Base-by-base conservation (phyloP, 2,888 invertebrate genomes). In the Augiades crinisus region DNA sequence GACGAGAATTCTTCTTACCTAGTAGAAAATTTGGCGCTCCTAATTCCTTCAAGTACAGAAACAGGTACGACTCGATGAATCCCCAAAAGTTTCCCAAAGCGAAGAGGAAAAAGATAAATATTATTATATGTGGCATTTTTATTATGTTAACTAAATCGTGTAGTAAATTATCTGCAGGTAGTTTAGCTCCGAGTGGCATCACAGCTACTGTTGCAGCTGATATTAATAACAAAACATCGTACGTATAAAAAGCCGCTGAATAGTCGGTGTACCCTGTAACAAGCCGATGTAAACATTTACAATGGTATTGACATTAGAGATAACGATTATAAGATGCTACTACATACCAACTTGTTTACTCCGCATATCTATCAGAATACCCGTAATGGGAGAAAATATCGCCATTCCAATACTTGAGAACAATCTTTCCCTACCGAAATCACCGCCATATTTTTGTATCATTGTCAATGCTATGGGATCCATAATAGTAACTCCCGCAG, bases 31-130 rank as follows among this genome's bases (percentile, higher is more conserved):
- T 96, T 0, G 95, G 95, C 43, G 96, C 95, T 12, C 95, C 94
- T 57, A 96, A 88, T 77, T 96, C 96, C 78, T 94, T 94, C 58
- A 97, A 90, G 77, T 95, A 97, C 70, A 96, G 91, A 77, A 96
- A 97, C 22, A 97, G 85, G 75, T 95, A 97, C 45, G 95, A 95
- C 78, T 97, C 97, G 50, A 97, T 95, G 78, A 96, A 96, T 21
- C 97, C 97, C 94, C 95, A 96, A 74, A 96, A 93, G 68, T 95
- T 95, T 54, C 97, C 97, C 63, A 97, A 90, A 19, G 94, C 91
- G 70, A 96, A 95, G 34, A 97, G 88, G 75, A 96, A 95, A 65
- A 95, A 86, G 68, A 97, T 94, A 69, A 97, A 96, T 34, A 94
- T 90, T 24, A 95, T 92, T 36, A 97, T 94, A 65, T 95, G 94